Evolutionary conservation across 2,888 invertebrate species (phyloP).

Genomic region (Esperia sulphurella): DNA sequence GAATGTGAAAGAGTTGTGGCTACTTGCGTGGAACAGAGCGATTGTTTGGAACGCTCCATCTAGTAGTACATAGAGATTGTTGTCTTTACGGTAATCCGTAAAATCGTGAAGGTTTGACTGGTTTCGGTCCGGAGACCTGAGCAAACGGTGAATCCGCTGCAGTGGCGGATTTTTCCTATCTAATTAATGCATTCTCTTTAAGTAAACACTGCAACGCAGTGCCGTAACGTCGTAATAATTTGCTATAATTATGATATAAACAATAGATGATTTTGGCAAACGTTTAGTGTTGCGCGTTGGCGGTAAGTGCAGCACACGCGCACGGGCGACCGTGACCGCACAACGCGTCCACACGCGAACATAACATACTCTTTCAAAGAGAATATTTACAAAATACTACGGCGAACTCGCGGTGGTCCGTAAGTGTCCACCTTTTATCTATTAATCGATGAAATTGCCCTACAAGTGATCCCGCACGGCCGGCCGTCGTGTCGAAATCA

Average conservation of each 20-base stretch:
- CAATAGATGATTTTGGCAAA: conserved; percentile 15
- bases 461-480: conserved; percentile 25
- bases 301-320: conserved; percentile 7
- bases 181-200: too few species aligned
- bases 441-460: conserved; percentile 8
- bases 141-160: too few species aligned
- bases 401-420: not conserved
- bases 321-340: conserved; percentile 17
- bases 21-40: too few species aligned
- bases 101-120: too few species aligned
- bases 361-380: not conserved
- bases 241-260: not conserved
- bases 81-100: too few species aligned
- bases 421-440: conserved; percentile 2
- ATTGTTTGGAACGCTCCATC: too few species aligned
- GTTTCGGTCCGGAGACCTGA: too few species aligned
- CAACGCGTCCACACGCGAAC: conserved; percentile 4
- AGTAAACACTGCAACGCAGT: too few species aligned
- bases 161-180: too few species aligned
- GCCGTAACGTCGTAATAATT: not conserved
- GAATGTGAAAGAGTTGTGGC: too few species aligned
- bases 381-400: not conserved
- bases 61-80: too few species aligned
- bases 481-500: conserved; percentile 53
- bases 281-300: conserved; percentile 12